Conservation (phyloP, 2,888 invertebrate genomes). For the Pollenia griseotomentosa region DNA sequence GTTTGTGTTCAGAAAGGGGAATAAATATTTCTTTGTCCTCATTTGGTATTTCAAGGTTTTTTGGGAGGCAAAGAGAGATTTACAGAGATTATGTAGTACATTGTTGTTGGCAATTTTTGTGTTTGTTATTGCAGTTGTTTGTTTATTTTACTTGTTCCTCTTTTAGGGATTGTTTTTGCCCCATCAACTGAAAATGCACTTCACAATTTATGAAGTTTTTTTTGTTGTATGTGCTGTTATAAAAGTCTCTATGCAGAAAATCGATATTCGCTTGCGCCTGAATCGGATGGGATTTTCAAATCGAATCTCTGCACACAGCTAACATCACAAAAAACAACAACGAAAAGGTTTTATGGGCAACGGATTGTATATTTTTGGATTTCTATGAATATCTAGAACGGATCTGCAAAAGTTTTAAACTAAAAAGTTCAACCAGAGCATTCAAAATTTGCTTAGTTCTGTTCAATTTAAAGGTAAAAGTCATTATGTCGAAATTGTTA, state of each 20-base stretch:
- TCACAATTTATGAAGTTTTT: conserved; percentile 26
- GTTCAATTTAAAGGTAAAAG: too few species aligned
- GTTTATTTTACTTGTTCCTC: conserved; percentile 38
- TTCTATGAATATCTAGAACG: too few species aligned
- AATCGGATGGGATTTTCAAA: background rate
- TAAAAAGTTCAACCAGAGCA: too few species aligned
- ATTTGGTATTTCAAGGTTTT: conserved; percentile 74
- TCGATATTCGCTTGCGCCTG: background rate
- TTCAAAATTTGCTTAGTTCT: too few species aligned
- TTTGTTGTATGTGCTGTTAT: conserved; percentile 1
- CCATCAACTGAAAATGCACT: conserved; percentile 47
- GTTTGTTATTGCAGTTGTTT: conserved; percentile 53
- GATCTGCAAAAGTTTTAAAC: too few species aligned
- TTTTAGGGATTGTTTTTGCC: conserved; percentile 12
- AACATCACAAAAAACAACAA: too few species aligned
- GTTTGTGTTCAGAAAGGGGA: conserved; percentile 35
- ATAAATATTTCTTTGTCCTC: conserved; percentile 66
- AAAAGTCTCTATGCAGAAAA: background rate
- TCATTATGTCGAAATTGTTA: too few species aligned
- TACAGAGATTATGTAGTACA: conserved; percentile 56
- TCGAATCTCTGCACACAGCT: too few species aligned
- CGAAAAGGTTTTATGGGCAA: too few species aligned
- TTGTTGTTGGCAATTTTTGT: conserved; percentile 29
- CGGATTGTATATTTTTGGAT: too few species aligned
- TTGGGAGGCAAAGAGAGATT: conserved; percentile 69